Evolutionary conservation across 2,888 invertebrate genomes (phyloP), one percentile per base, ranked within the genome.

Genomic region (Sinopyrophorus schimmeli): DNA sequence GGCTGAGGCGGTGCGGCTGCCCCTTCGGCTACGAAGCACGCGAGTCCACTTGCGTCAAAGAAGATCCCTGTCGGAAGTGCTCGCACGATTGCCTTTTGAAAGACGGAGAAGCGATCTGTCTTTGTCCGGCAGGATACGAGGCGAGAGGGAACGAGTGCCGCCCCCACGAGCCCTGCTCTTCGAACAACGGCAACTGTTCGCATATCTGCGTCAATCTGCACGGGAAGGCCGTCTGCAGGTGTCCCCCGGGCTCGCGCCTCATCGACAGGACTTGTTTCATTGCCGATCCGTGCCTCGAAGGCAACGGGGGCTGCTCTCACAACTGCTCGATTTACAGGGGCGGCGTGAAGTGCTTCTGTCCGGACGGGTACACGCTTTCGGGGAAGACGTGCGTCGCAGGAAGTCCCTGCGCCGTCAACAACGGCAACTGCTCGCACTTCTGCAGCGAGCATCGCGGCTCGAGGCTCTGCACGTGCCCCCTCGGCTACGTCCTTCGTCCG

Each of bases 241-340:
- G 82, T 57, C 77, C 76, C 1, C 57, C 53, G 6, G 74, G 72
- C 1, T 74, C 67, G 23, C 28, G 64, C 9, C 62, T 80, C 5
- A 57, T 60, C 16, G 34, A 48, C 24, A 18, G 54, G 12, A 64
- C 66, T 0, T 79, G 78, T 56, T 52, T 61, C 1, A 51, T 56
- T 43, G 44, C 53, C 2, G 60, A 68, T 52, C 59, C 61, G 3
- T 72, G 72, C 32, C 67, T 63, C 52, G 62, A 59, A 5, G 63
- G 74, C 30, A 81, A 82, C 53, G 80, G 80, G 1, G 80, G 80
- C n/a, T 84, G 83, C 64, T 77, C 78, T 1, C 76, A 78, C 53
- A 67, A 66, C 14, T 82, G 83, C 51, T 55, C 69, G 47, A 54
- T 70, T 27, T 17, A 41, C 11, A 41, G 53, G 12, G 55, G 54